These are phyloP conservation scores for Lymantria dispar DNA, from an alignment of 2,888 invertebrate genomes.

Conservation along the genomic window DNA sequence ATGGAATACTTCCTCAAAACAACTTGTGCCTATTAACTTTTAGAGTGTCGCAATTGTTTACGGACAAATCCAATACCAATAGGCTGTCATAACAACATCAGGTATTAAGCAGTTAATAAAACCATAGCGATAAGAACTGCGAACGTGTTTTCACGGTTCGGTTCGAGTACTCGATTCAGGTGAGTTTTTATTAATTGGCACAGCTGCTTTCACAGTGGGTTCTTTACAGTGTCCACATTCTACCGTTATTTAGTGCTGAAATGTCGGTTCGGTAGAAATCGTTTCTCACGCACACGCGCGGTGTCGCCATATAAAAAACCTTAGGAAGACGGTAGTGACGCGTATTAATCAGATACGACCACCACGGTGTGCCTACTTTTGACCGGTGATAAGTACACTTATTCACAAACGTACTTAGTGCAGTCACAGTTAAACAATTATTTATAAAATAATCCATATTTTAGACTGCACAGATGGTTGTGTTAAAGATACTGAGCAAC, in stretches of 20 bases:
- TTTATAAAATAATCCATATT: no score
- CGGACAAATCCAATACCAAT: conserved; percentile 21
- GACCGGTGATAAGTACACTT: conserved; percentile 43
- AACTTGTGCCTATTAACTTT: background rate
- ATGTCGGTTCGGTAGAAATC: conserved; percentile 38
- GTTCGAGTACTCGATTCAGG: conserved; percentile 23
- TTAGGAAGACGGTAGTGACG: conserved; percentile 54
- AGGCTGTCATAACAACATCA: conserved; percentile 15
- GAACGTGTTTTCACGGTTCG: conserved; percentile 35
- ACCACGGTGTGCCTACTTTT: conserved; percentile 35
- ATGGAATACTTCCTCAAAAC: no score
- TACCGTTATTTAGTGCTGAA: conserved; percentile 38
- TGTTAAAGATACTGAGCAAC: no score
- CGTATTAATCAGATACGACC: conserved; percentile 64
- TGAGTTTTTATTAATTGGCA: conserved; percentile 23
- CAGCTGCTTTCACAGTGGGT: conserved; percentile 31
- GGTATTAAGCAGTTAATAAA: conserved; percentile 21
- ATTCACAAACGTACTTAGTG: background rate
- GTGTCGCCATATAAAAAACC: conserved; percentile 41
- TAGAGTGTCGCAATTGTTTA: conserved; percentile 1
- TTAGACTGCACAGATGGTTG: no score
- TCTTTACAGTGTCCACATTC: conserved; percentile 17
- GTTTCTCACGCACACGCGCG: conserved; percentile 76
- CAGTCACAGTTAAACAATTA: no score
- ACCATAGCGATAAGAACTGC: conserved; percentile 15